Percentiles rank a stretch among this genome's conserved stretches.
phyloP scores from a whole-genome alignment of 2,888 invertebrate species.

The Pteria penguin region DNA sequence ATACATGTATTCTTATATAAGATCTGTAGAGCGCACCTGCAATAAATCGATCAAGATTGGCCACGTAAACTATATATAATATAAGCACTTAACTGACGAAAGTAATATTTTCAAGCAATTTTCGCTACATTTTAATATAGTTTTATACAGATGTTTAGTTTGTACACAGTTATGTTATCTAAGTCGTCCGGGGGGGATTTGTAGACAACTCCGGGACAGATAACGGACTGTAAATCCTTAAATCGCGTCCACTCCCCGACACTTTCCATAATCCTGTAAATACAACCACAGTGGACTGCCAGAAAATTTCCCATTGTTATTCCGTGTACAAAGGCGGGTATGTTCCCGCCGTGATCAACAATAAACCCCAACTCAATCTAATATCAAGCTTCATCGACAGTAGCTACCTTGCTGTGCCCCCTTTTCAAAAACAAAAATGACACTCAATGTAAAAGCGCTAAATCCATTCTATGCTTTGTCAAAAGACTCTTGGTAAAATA shows the following conservation, averaged over 20 bases:
- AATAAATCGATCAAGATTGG: too few relatives aligned
- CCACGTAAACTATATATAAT: too few relatives aligned
- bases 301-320: constrained; percentile 30
- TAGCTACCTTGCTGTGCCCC: constrained; percentile 25
- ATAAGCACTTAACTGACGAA: too few relatives aligned
- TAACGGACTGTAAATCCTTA: background rate
- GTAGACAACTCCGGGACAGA: too few relatives aligned
- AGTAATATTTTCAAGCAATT: too few relatives aligned
- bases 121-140: too few relatives aligned
- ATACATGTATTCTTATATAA: too few relatives aligned
- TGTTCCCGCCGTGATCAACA: constrained; percentile 17
- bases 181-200: too few relatives aligned
- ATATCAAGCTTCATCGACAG: constrained; percentile 33
- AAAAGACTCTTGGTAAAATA: constrained; percentile 30
- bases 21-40: too few relatives aligned
- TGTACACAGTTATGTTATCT: too few relatives aligned
- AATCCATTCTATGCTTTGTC: constrained; percentile 40
- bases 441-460: constrained; percentile 29
- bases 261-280: background rate
- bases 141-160: too few relatives aligned
- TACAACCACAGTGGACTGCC: constrained; percentile 13
- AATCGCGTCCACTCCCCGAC: constrained; percentile 8
- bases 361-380: constrained; percentile 21
- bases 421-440: constrained; percentile 33
- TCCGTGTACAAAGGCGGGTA: constrained; percentile 20